A percentile compares a stretch with the other conserved stretches of the same genome.
These are phyloP conservation scores for Phrynosoma platyrhinos DNA, from an alignment of 2,113 vertebrate species.

Conservation along the genomic window DNA sequence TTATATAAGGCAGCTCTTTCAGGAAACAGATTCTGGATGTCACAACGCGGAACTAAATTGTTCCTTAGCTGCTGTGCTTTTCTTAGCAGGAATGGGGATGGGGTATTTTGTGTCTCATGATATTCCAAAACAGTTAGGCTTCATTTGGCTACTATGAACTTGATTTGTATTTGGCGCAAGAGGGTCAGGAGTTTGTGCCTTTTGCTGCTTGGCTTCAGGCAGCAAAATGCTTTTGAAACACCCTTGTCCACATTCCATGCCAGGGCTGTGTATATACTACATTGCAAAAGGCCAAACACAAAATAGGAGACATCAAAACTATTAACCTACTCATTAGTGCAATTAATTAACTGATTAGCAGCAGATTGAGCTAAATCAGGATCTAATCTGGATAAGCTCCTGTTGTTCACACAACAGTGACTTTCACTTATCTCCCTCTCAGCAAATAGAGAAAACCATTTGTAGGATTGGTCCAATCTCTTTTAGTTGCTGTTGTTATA, in stretches of 20 bases:
- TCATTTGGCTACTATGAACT: too few relatives aligned
- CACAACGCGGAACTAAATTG: too few relatives aligned
- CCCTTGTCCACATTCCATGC: neutral
- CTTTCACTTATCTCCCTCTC: constrained; percentile 43
- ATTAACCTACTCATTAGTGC: neutral
- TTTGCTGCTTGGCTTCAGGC: too few relatives aligned
- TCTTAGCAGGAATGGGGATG: too few relatives aligned
- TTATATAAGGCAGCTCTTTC: too few relatives aligned
- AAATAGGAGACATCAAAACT: neutral
- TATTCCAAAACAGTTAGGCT: too few relatives aligned
- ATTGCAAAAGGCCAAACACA: neutral
- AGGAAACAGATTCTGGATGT: too few relatives aligned
- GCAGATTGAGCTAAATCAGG: constrained; percentile 15
- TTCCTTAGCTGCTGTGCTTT: too few relatives aligned
- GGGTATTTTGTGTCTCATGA: too few relatives aligned
- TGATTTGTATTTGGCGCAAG: too few relatives aligned
- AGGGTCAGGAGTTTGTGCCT: too few relatives aligned
- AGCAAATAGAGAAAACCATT: constrained; percentile 43
- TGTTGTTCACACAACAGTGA: constrained; percentile 36
- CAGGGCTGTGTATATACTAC: neutral
- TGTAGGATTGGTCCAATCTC: constrained; percentile 55
- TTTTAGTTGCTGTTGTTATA: constrained; percentile 59
- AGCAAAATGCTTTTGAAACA: neutral
- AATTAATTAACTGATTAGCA: neutral
- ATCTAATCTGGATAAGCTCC: constrained; percentile 26